Evolutionary conservation across 2,888 invertebrate genomes (phyloP), one percentile per base, ranked within the genome.

Genomic region (Clanis bilineata): DNA sequence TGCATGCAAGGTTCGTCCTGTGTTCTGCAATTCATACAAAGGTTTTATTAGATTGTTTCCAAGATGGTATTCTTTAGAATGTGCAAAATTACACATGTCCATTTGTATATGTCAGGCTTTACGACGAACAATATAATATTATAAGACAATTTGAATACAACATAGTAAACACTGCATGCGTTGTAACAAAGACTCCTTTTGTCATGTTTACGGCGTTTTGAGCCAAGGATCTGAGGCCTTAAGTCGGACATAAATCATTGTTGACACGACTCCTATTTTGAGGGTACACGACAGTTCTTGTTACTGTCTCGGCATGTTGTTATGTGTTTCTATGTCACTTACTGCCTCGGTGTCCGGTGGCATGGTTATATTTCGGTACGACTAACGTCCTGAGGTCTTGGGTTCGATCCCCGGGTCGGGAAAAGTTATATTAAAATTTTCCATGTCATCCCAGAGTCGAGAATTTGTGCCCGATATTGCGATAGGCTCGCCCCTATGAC

Each of bases 221-320:
- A 74, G 73, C 72, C 77, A 77, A 77, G 74, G 77, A 76, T 77
- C 67, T 70, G 67, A 18, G 32, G 18, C 66, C 68, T 71, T 73
- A 71, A 66, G 71, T 63, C 62, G 68, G 65, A 68, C 70, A 72
- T 75, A 76, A 77, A 74, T 79, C 74, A 73, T 65, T 73, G 72
- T 74, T 73, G 77, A 78, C 74, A 74, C 72, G 68, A 73, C 74
- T 69, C 71, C 73, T 72, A 73, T 77, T 80, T 84, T 76, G 80
- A 76, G 78, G 81, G 77, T 68, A 71, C 72, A 75, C 70, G 70
- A 71, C 73, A 69, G 64, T 62, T 56, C n/a, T n/a, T 63, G 71
- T 71, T 73, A 36, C 38, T 23, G 45, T 38, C 28, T 38, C n/a
- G 23, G 21, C 12, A 25, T 57, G 36, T 45, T 25, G 18, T 45